These are phyloP conservation scores for Amia ocellicauda DNA, from an alignment of 2,113 vertebrate species.

Conservation along the genomic window DNA sequence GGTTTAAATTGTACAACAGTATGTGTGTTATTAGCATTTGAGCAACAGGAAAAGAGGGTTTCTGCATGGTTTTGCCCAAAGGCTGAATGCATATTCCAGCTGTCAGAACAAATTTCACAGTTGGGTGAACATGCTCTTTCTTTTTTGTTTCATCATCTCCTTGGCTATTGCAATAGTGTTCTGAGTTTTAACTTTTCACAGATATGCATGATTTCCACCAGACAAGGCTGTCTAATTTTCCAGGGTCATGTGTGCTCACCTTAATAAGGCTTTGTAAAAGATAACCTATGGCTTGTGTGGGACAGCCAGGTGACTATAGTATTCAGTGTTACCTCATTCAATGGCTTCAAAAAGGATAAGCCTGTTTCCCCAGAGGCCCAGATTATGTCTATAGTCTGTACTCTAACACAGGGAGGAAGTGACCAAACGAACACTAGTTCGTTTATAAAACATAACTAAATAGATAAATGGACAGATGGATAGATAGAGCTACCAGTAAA, in stretches of 20 bases:
- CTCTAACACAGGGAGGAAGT: too few species aligned
- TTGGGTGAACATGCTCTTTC: conserved; percentile 40
- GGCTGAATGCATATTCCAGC: conserved; percentile 31
- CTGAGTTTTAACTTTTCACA: not conserved
- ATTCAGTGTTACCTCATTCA: too few species aligned
- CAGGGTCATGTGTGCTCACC: not conserved
- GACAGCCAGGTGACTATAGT: too few species aligned
- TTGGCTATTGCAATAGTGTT: conserved; percentile 22
- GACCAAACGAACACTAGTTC: too few species aligned
- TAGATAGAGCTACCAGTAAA: too few species aligned
- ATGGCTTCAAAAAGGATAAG: too few species aligned
- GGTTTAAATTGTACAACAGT: too few species aligned
- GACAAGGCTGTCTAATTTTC: not conserved
- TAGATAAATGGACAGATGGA: too few species aligned
- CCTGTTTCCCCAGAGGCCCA: too few species aligned
- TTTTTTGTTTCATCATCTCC: conserved; percentile 24
- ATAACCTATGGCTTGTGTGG: not conserved
- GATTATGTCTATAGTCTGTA: too few species aligned
- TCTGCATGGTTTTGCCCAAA: conserved; percentile 31
- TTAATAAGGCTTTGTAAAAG: not conserved
- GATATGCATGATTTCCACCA: not conserved
- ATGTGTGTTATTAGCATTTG: too few species aligned
- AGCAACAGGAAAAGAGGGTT: not conserved
- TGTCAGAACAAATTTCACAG: conserved; percentile 48
- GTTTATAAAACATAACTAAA: too few species aligned